Percentiles rank a stretch among this genome's conserved stretches.
Conservation (phyloP, 2,888 invertebrate genomes). For the Acrocyrtus sp. region DNA sequence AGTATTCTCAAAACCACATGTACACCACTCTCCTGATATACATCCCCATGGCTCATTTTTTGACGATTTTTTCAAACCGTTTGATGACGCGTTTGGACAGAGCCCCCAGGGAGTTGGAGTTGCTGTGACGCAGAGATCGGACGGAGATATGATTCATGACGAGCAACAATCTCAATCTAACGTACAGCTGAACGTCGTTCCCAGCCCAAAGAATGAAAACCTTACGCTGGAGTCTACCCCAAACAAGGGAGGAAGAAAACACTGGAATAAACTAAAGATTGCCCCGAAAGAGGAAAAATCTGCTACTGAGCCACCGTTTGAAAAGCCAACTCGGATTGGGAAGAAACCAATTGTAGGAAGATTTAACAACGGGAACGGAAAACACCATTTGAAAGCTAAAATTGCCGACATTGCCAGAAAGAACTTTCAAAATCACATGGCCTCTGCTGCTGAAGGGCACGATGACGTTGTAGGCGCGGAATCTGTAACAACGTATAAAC, state of each 20-base stretch:
- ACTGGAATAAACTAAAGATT: constrained; percentile 34
- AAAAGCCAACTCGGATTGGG: constrained; percentile 8
- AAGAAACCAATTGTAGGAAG: constrained; percentile 38
- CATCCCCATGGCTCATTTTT: constrained; percentile 60
- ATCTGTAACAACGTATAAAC: constrained; percentile 38
- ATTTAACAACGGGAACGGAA: constrained; percentile 6
- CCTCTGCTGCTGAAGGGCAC: constrained; percentile 1
- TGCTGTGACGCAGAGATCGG: not conserved
- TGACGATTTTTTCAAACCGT: constrained; percentile 62
- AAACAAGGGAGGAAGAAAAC: constrained; percentile 3
- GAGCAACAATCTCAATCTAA: constrained; percentile 41
- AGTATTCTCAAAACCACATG: constrained; percentile 31
- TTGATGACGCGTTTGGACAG: constrained; percentile 48
- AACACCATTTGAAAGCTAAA: constrained; percentile 43
- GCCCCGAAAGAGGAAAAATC: constrained; percentile 8
- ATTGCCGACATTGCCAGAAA: constrained; percentile 51
- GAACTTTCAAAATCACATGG: constrained; percentile 43
- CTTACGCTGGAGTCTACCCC: too few relatives aligned
- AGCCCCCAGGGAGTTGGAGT: constrained; percentile 17
- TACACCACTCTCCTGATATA: constrained; percentile 59
- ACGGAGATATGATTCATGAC: constrained; percentile 17
- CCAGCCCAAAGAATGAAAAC: constrained; percentile 34
- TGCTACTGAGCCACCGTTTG: constrained; percentile 1
- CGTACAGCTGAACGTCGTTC: constrained; percentile 35
- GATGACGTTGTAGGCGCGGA: not conserved